Evolutionary conservation across 2,888 invertebrate species (phyloP).

Genomic region (Neria commutata): DNA sequence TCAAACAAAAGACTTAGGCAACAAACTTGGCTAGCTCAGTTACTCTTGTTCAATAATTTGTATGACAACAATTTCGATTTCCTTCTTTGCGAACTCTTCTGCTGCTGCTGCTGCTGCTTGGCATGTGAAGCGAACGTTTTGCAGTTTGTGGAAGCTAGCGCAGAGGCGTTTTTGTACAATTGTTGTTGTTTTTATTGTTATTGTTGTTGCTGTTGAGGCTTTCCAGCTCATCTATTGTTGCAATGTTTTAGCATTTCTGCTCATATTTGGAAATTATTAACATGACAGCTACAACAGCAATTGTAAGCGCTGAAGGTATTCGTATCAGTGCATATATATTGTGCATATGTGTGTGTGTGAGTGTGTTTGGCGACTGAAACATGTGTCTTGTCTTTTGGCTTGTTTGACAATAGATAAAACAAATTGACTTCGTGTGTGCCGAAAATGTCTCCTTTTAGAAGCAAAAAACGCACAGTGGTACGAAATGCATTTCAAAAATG

Average conservation of each 20-base stretch:
- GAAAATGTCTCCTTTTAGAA: conserved; percentile 51
- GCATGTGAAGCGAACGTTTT: too few species aligned
- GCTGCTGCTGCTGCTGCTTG: conserved; percentile 28
- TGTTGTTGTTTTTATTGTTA: conserved; percentile 6
- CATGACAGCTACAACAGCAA: conserved; percentile 3
- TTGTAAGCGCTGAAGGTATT: conserved; percentile 5
- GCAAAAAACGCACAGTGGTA: neutral
- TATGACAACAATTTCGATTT: conserved; percentile 12
- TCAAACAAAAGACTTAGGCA: conserved; percentile 50
- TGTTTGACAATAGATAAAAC: conserved; percentile 58
- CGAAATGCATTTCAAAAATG: too few species aligned
- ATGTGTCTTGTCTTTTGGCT: conserved; percentile 43
- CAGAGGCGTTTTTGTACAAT: conserved; percentile 7
- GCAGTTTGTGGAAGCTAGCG: neutral
- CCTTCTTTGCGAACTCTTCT: too few species aligned
- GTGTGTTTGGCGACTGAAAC: too few species aligned
- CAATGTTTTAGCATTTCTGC: neutral
- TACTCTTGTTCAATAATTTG: conserved; percentile 14
- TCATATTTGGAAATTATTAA: neutral
- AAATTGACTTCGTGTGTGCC: conserved; percentile 59
- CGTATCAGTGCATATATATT: conserved; percentile 21
- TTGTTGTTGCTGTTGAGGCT: too few species aligned
- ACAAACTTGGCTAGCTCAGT: conserved; percentile 37
- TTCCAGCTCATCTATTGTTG: too few species aligned
- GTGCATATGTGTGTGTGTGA: too few species aligned